A percentile compares a stretch with the other conserved stretches of the same genome.
These are phyloP conservation scores for Mungos mungo DNA, from an alignment of 2,113 vertebrate genomes.

Conservation along the genomic window DNA sequence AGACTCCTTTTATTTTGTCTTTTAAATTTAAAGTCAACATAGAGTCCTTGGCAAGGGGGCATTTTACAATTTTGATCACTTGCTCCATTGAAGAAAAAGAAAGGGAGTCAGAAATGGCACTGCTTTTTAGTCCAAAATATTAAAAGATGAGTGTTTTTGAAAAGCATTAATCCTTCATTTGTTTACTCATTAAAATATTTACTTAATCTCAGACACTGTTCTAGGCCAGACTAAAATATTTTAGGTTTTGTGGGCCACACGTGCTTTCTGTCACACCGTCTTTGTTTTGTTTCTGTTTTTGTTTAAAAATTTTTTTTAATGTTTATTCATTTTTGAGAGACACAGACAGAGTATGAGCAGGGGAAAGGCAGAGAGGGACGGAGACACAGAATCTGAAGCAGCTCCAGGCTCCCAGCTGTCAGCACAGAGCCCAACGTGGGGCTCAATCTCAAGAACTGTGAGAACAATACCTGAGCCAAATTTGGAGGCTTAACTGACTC, in stretches of 20 bases:
- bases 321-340: too few relatives aligned
- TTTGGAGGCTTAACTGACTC: too few relatives aligned
- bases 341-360: too few relatives aligned
- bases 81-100: neutral
- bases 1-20: neutral
- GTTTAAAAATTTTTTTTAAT: too few relatives aligned
- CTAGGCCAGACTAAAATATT: neutral
- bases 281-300: neutral
- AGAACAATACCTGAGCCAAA: too few relatives aligned
- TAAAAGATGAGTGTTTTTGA: neutral
- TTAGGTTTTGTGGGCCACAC: neutral
- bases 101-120: neutral
- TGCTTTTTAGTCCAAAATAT: neutral
- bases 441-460: too few relatives aligned
- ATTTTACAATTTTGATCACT: neutral
- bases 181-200: neutral
- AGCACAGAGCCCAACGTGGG: too few relatives aligned
- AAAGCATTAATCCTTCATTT: neutral
- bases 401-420: too few relatives aligned
- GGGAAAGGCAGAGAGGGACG: too few relatives aligned
- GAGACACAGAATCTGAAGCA: too few relatives aligned
- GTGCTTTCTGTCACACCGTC: neutral
- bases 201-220: neutral
- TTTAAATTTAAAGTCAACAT: neutral
- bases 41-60: too few relatives aligned